phyloP scores from a whole-genome alignment of 2,113 vertebrate species.

The Peromyscus polionotus region DNA sequence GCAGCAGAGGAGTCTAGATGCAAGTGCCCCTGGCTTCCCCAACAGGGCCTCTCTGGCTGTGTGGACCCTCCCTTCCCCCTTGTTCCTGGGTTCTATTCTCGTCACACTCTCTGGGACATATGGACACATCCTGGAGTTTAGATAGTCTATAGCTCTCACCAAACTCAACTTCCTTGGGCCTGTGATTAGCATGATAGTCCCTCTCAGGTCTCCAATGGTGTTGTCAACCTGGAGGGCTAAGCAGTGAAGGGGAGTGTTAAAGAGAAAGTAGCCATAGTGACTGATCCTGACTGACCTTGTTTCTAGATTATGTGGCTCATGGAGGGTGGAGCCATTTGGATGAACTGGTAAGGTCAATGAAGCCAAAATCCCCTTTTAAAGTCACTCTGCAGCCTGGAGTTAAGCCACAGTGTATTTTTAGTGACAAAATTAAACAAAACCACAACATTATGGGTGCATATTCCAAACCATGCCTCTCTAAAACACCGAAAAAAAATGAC shows the following conservation, averaged over 20 bases:
- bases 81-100: not conserved
- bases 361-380: constrained; percentile 5
- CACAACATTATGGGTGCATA: not conserved
- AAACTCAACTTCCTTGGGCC: not conserved
- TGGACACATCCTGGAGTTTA: not conserved
- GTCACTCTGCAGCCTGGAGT: not conserved
- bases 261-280: not conserved
- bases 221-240: not conserved
- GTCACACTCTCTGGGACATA: not conserved
- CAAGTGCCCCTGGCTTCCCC: not conserved
- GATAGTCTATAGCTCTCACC: too few species aligned
- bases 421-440: constrained; percentile 23
- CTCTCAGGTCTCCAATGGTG: not conserved
- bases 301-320: not conserved
- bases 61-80: not conserved
- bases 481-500: constrained; percentile 26
- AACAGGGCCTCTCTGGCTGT: not conserved
- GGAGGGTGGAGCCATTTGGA: not conserved
- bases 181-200: not conserved
- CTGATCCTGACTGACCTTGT: not conserved
- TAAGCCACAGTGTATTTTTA: constrained; percentile 40
- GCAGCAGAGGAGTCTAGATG: not conserved
- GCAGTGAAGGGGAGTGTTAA: not conserved
- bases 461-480: constrained; percentile 33
- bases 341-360: not conserved